A percentile compares a stretch with the other conserved stretches of the same genome.
These are phyloP conservation scores for Thereva nobilitata DNA, from an alignment of 2,888 invertebrate genomes.

Conservation along the genomic window DNA sequence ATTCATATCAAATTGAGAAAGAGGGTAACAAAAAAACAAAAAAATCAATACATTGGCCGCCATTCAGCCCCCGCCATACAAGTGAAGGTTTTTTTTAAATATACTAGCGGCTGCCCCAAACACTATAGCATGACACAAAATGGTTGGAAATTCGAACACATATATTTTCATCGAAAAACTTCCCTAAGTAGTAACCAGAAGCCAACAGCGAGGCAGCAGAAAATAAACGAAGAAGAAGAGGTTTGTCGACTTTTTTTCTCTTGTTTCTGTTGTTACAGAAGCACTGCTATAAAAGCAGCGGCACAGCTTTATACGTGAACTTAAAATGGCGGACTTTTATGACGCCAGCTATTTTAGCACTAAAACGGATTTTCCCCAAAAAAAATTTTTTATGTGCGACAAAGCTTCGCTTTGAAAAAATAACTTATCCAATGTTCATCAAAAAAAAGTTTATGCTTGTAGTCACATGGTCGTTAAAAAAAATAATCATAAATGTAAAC, in stretches of 20 bases:
- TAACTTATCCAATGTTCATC: too few relatives aligned
- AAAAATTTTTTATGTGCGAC: not conserved
- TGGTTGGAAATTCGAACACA: not conserved
- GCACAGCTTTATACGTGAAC: constrained; percentile 18
- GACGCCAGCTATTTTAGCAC: constrained; percentile 39
- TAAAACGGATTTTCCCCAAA: constrained; percentile 23
- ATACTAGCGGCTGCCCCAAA: not conserved
- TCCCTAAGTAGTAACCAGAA: not conserved
- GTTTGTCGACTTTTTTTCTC: not conserved
- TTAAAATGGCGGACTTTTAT: constrained; percentile 40
- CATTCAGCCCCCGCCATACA: too few relatives aligned
- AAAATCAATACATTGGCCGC: too few relatives aligned
- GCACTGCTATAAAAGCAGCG: not conserved
- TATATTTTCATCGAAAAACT: not conserved
- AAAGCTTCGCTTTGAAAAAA: too few relatives aligned
- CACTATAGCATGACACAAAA: constrained; percentile 1
- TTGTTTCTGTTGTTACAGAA: constrained; percentile 5
- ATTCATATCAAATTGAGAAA: too few relatives aligned
- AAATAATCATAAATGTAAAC: too few relatives aligned
- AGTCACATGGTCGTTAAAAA: too few relatives aligned
- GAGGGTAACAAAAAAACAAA: too few relatives aligned
- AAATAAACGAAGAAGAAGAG: not conserved
- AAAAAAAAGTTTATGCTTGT: too few relatives aligned
- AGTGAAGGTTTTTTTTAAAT: not conserved
- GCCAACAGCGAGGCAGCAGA: not conserved